A percentile compares a stretch with the other conserved stretches of the same genome.
Conservation (phyloP, 1,140 invertebrate species). For the Leptestheria dahalacensis region DNA sequence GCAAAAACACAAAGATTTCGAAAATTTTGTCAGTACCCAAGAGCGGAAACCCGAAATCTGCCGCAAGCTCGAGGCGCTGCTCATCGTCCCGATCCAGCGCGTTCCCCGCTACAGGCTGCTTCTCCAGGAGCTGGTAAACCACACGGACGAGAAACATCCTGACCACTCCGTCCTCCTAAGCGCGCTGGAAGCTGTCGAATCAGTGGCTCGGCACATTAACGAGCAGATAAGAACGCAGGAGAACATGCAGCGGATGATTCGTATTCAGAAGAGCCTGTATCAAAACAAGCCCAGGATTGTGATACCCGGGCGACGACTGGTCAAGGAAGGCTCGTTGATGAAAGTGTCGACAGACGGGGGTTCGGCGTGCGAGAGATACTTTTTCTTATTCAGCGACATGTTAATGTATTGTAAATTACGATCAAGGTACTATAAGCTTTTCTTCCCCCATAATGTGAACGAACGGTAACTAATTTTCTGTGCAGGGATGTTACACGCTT, state of each 20-base stretch:
- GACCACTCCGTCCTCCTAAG: slow-evolving; percentile 38
- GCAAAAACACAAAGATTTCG: slow-evolving; percentile 39
- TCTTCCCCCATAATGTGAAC: background rate
- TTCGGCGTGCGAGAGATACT: slow-evolving; percentile 27
- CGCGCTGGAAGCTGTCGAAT: slow-evolving; percentile 47
- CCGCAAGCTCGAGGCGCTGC: slow-evolving; percentile 46
- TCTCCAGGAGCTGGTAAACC: slow-evolving; percentile 45
- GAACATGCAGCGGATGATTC: slow-evolving; percentile 47
- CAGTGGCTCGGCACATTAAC: slow-evolving; percentile 52
- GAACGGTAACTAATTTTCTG: no score
- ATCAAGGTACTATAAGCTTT: background rate
- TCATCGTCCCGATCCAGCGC: slow-evolving; percentile 60
- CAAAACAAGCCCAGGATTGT: slow-evolving; percentile 44
- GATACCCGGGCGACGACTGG: slow-evolving; percentile 46
- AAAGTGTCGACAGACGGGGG: slow-evolving; percentile 38
- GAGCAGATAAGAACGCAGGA: slow-evolving; percentile 52
- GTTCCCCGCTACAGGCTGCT: slow-evolving; percentile 57
- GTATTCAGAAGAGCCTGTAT: slow-evolving; percentile 44
- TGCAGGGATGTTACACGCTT: background rate
- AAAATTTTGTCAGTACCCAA: slow-evolving; percentile 37
- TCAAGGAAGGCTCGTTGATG: slow-evolving; percentile 50
- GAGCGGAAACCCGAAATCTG: slow-evolving; percentile 53
- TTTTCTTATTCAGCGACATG: slow-evolving; percentile 32
- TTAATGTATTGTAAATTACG: slow-evolving; percentile 29
- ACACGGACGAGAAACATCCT: slow-evolving; percentile 40